phyloP scores from a whole-genome alignment of 2,888 invertebrate genomes.

The Chloromyia formosa region DNA sequence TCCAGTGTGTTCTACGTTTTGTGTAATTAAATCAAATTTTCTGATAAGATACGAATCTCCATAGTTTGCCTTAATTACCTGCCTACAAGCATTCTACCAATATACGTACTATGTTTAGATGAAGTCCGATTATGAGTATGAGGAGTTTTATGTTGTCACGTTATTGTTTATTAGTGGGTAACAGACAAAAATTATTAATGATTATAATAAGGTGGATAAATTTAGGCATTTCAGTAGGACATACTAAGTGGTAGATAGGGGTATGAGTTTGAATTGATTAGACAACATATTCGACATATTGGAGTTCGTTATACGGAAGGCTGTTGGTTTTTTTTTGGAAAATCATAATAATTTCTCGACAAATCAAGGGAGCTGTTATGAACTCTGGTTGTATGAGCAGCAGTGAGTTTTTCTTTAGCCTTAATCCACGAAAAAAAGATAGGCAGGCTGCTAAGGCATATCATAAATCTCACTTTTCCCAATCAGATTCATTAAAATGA shows the following conservation, averaged over 20 bases:
- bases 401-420: too few relatives aligned
- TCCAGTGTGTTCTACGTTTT: conserved; percentile 29
- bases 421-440: too few relatives aligned
- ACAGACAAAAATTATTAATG: conserved; percentile 23
- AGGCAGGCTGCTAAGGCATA: too few relatives aligned
- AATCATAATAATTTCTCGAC: too few relatives aligned
- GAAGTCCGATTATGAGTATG: conserved; percentile 13
- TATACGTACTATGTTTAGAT: neutral
- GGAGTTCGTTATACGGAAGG: too few relatives aligned
- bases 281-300: too few relatives aligned
- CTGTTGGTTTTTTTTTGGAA: too few relatives aligned
- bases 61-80: conserved; percentile 45
- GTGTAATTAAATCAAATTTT: conserved; percentile 51
- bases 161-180: conserved; percentile 45
- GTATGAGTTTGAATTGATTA: too few relatives aligned
- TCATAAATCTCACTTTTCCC: too few relatives aligned
- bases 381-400: too few relatives aligned
- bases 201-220: conserved; percentile 16
- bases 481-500: too few relatives aligned
- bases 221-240: neutral
- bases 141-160: conserved; percentile 37
- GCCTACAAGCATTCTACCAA: neutral
- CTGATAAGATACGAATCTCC: conserved; percentile 49
- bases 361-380: too few relatives aligned
- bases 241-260: neutral